Percentiles rank a stretch among this genome's conserved stretches.
These are phyloP conservation scores for Sphinx pinastri DNA, from an alignment of 2,888 invertebrate genomes.

Conservation along the genomic window DNA sequence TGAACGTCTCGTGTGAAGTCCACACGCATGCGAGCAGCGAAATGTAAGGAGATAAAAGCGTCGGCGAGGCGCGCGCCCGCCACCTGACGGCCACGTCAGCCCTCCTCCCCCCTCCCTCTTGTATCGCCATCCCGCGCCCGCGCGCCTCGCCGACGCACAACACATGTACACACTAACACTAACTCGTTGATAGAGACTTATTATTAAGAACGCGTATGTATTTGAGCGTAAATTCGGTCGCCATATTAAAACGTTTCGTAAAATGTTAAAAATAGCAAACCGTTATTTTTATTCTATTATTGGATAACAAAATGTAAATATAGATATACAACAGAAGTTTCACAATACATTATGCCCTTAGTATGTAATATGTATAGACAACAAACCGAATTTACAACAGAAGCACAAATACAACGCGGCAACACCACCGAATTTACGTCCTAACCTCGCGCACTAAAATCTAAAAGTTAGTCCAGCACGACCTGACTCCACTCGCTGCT, in stretches of 20 bases:
- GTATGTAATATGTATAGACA: background rate
- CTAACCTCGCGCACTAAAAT: constrained; percentile 37
- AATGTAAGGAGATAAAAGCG: constrained; percentile 32
- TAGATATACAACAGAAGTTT: constrained; percentile 8
- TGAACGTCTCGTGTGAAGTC: background rate
- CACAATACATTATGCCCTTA: background rate
- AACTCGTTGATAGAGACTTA: constrained; percentile 81
- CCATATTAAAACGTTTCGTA: constrained; percentile 8
- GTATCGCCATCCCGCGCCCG: constrained; percentile 7
- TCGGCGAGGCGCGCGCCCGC: constrained; percentile 4
- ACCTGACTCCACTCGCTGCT: constrained; percentile 46
- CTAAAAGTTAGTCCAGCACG: constrained; percentile 54
- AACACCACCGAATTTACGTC: constrained; percentile 27
- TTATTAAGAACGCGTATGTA: constrained; percentile 35
- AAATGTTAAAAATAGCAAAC: constrained; percentile 14
- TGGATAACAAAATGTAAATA: constrained; percentile 16
- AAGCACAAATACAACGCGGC: constrained; percentile 15
- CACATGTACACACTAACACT: constrained; percentile 61
- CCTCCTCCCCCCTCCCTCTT: too few species aligned
- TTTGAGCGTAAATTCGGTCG: constrained; percentile 27
- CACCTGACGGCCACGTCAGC: background rate
- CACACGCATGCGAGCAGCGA: constrained; percentile 31
- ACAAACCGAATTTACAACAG: constrained; percentile 16
- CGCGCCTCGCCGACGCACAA: constrained; percentile 36
- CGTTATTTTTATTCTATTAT: background rate